phyloP scores from a whole-genome alignment of 1,140 invertebrate genomes.

The Holcopasites calliopsidis region DNA sequence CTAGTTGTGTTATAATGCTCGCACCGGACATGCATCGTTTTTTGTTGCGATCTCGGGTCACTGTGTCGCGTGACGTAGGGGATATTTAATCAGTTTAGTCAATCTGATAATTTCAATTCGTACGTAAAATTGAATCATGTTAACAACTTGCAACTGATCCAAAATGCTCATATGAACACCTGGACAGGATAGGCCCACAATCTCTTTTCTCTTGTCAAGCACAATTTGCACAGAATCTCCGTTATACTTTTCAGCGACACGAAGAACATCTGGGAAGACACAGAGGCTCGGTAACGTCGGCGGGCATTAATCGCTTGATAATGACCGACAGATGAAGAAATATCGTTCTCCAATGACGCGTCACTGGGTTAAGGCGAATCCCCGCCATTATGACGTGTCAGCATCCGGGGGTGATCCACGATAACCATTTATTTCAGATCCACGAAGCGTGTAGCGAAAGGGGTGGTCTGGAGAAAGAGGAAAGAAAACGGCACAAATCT shows the following conservation, averaged over 20 bases:
- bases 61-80: background rate
- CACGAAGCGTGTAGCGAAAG: conserved; percentile 4
- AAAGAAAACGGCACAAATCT: conserved; percentile 50
- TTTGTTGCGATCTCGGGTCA: background rate
- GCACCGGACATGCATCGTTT: background rate
- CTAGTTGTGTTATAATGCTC: no score
- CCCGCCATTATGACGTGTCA: conserved; percentile 50
- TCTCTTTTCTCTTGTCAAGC: no score
- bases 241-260: no score
- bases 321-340: conserved; percentile 45
- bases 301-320: conserved; percentile 34
- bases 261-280: background rate
- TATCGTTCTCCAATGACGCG: conserved; percentile 41
- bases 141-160: no score
- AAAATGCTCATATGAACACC: no score
- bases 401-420: conserved; percentile 47
- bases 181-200: no score
- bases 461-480: background rate
- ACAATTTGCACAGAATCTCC: no score
- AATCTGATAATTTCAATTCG: no score
- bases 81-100: no score
- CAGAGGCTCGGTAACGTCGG: background rate
- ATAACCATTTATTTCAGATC: conserved; percentile 59
- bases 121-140: no score
- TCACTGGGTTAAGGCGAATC: conserved; percentile 45